Conservation (phyloP, 1,140 invertebrate genomes). For the Ceratina japonica region DNA sequence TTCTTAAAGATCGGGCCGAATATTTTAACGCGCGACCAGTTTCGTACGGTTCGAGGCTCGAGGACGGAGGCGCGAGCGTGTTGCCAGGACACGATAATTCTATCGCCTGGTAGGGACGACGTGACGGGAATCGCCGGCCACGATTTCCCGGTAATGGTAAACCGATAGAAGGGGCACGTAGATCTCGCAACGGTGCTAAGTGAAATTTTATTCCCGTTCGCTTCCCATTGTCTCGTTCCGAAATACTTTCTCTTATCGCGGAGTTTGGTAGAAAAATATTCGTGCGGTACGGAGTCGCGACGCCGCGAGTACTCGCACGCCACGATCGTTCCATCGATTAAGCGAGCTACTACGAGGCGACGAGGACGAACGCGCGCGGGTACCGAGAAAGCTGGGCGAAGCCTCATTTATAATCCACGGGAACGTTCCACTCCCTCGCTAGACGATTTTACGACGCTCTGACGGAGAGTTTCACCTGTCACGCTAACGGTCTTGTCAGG, state of each 20-base stretch:
- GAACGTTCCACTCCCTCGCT: slow-evolving; percentile 37
- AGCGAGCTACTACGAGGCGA: not conserved
- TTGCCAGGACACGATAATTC: not conserved
- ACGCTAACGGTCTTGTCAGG: slow-evolving; percentile 31
- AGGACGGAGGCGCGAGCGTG: no score
- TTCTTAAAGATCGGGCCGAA: no score
- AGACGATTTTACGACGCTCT: slow-evolving; percentile 31
- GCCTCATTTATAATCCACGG: slow-evolving; percentile 58
- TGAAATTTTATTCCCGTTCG: not conserved
- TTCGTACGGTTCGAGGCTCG: not conserved
- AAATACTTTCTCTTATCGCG: no score
- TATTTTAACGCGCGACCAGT: not conserved
- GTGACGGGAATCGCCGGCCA: not conserved
- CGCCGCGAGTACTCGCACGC: not conserved
- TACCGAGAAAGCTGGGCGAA: slow-evolving; percentile 37
- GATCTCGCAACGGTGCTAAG: not conserved
- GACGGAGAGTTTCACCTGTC: slow-evolving; percentile 48
- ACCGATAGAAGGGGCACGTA: not conserved
- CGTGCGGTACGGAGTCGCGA: no score
- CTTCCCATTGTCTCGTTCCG: not conserved
- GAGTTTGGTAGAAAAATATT: no score
- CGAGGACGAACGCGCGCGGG: slow-evolving; percentile 1
- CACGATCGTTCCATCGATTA: slow-evolving; percentile 43
- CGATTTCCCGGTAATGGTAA: not conserved
- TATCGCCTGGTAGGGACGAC: not conserved